phyloP scores from a whole-genome alignment of 2,888 invertebrate species.

The Lasius fuliginosus region DNA sequence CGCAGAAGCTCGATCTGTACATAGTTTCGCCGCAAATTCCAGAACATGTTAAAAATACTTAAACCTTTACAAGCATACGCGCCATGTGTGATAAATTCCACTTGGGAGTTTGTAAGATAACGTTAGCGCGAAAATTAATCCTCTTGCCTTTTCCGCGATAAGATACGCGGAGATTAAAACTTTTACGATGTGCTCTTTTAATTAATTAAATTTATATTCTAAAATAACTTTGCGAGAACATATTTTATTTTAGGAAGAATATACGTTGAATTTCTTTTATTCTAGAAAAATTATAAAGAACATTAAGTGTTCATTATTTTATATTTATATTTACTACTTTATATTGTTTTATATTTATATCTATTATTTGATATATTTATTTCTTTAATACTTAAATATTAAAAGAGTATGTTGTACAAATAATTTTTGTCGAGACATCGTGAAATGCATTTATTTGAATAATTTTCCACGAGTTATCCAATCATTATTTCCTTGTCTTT shows the following conservation, averaged over 20 bases:
- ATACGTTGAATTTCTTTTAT: not conserved
- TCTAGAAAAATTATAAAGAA: not conserved
- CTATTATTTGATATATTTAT: not conserved
- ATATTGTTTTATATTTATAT: not conserved
- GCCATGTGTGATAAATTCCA: conserved; percentile 12
- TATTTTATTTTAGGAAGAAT: not conserved
- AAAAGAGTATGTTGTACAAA: not conserved
- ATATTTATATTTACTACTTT: not conserved
- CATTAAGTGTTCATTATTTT: not conserved
- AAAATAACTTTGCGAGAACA: not conserved
- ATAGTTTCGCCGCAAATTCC: not conserved
- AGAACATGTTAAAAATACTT: not conserved
- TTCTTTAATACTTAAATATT: conserved; percentile 9
- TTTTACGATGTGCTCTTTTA: not conserved
- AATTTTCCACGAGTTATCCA: not conserved
- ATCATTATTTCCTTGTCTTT: not conserved
- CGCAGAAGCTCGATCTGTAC: not conserved
- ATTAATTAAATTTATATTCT: conserved; percentile 9
- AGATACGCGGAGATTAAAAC: conserved; percentile 17
- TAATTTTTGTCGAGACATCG: not conserved
- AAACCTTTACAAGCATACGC: not conserved
- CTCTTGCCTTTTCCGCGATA: not conserved
- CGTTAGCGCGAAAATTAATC: not conserved
- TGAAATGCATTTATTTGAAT: not conserved
- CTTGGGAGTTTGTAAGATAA: conserved; percentile 15